These are phyloP conservation scores for Choristoneura fumiferana DNA, from an alignment of 1,140 invertebrate species.

Conservation along the genomic window DNA sequence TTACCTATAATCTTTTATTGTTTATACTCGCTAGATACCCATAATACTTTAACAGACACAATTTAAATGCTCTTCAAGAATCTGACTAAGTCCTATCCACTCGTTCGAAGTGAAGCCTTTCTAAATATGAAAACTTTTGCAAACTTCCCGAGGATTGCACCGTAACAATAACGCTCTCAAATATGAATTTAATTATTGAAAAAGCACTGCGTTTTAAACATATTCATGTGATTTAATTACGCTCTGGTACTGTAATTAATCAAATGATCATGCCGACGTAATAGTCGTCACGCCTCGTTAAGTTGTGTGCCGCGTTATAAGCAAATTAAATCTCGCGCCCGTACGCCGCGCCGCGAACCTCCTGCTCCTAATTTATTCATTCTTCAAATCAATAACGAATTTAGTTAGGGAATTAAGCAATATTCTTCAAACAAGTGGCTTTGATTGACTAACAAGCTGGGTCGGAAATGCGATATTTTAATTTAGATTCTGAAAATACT, in stretches of 20 bases:
- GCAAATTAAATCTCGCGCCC: constrained; percentile 12
- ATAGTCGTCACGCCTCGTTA: constrained; percentile 15
- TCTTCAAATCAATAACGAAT: constrained; percentile 9
- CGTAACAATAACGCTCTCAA: no score
- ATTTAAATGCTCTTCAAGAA: no score
- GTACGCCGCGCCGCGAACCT: not conserved
- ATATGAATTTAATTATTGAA: not conserved
- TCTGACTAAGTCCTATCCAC: no score
- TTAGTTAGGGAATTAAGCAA: constrained; percentile 7
- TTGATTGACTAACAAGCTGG: no score
- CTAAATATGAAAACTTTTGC: no score
- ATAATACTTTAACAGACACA: no score
- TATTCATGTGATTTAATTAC: constrained; percentile 12
- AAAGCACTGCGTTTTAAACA: not conserved
- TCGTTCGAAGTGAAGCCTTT: no score
- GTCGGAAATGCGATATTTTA: no score
- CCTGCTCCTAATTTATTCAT: constrained; percentile 10
- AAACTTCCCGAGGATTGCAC: no score
- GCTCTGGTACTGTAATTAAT: constrained; percentile 1
- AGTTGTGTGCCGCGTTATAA: constrained; percentile 11
- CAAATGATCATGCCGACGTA: constrained; percentile 14
- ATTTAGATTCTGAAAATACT: no score
- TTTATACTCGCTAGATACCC: no score
- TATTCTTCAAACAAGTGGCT: not conserved
- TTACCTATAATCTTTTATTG: no score